Percentiles rank a stretch among this genome's conserved stretches.
Evolutionary conservation across 2,888 invertebrate species (phyloP).

Genomic region (Hemaris fuciformis): DNA sequence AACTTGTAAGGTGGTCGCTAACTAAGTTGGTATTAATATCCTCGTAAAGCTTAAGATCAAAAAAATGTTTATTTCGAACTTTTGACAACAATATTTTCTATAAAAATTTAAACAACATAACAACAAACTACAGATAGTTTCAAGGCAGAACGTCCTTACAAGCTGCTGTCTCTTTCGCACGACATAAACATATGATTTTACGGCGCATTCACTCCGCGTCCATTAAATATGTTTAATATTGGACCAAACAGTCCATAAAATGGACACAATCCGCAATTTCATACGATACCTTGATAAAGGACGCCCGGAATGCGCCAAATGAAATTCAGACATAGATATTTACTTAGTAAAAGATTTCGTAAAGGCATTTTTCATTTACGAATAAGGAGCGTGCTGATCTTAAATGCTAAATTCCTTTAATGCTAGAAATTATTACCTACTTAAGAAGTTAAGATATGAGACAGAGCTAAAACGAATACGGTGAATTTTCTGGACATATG

Average conservation of each 20-base stretch:
- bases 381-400: not conserved
- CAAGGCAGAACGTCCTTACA: not conserved
- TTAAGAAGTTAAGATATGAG: too few relatives aligned
- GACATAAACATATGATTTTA: constrained; percentile 45
- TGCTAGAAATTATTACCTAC: not conserved
- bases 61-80: too few relatives aligned
- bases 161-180: constrained; percentile 21
- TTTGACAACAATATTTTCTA: too few relatives aligned
- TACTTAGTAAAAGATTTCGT: not conserved
- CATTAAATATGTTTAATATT: constrained; percentile 49
- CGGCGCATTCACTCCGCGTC: constrained; percentile 32
- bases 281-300: constrained; percentile 12
- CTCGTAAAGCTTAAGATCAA: too few relatives aligned
- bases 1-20: too few relatives aligned
- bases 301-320: not conserved
- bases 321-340: not conserved
- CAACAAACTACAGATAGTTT: too few relatives aligned
- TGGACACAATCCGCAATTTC: constrained; percentile 12
- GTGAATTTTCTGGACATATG: too few relatives aligned
- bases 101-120: too few relatives aligned
- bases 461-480: too few relatives aligned
- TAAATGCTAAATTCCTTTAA: too few relatives aligned
- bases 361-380: not conserved
- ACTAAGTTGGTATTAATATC: too few relatives aligned
- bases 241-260: constrained; percentile 30